Percentiles rank a stretch among this genome's conserved stretches.
These are phyloP conservation scores for Sigmodon hispidus DNA, from an alignment of 2,113 vertebrate species.

Conservation along the genomic window DNA sequence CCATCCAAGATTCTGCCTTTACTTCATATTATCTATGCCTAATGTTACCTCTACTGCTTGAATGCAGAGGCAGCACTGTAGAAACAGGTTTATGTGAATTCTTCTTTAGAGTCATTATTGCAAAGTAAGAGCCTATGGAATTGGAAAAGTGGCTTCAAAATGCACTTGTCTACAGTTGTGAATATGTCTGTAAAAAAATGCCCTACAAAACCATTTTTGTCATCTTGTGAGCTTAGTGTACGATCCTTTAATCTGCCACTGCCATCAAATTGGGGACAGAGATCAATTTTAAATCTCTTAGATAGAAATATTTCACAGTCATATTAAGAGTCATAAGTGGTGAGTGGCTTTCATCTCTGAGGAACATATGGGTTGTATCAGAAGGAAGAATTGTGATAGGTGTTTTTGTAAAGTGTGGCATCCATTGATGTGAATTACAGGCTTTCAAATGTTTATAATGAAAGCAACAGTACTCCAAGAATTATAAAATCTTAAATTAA, in stretches of 20 bases:
- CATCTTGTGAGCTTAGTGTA: background rate
- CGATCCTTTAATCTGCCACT: background rate
- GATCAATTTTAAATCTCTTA: background rate
- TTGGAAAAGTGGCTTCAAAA: too few species aligned
- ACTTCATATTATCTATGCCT: background rate
- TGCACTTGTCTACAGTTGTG: background rate
- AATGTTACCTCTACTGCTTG: background rate
- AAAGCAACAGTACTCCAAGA: background rate
- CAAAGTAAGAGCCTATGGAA: background rate
- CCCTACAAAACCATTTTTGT: background rate
- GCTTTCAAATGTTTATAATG: background rate
- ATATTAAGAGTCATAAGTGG: background rate
- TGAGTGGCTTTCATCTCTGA: conserved; percentile 12
- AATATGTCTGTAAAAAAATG: background rate
- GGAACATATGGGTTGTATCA: background rate
- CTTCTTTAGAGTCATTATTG: background rate
- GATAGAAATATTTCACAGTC: background rate
- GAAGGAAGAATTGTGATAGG: background rate
- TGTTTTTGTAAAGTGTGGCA: background rate
- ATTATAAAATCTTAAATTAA: conserved; percentile 17
- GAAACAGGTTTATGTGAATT: background rate
- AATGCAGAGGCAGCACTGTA: background rate
- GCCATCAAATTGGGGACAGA: background rate
- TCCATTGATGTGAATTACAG: background rate
- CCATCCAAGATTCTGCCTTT: background rate